Evolutionary conservation across 92 coral and sea anemone species (phyloP), one percentile per base, ranked within the genome.

Genomic region (Siderastrea siderea): DNA sequence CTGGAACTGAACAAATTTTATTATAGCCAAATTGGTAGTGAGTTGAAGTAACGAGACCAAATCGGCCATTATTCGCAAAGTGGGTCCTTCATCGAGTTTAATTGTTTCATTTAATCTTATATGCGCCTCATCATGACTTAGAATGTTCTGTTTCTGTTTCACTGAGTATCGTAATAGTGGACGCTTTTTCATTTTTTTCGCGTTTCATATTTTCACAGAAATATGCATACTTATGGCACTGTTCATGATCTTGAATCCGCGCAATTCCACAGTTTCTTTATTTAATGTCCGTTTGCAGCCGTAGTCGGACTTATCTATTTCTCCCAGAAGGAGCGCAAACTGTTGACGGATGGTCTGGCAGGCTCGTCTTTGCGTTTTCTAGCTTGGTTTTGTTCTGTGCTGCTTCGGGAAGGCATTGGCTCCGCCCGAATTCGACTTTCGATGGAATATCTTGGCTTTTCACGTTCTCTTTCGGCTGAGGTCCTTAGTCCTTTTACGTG

Each of bases 401-500:
- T 53, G 26, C 51, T 52, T 16, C 17, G 86, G 53, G 43, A 69
- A 38, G 48, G 1, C 5, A 52, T 38, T 69, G 68, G 68, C 58
- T 70, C 78, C 6, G 68, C 58, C 9, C 47, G 77, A 57, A 68
- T 43, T 62, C 87, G 71, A 60, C 63, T 43, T 1, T 84, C 80
- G 49, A 73, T 74, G n/a, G 80, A 19, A 44, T 84, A 74, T 38
- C 73, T 73, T 10, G 74, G 44, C 49, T 63, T 84, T 49, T 84
- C 74, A 38, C 74, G 72, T 6, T 66, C 72, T 38, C 44, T 50
- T 15, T 82, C 88, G 49, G 78, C 47, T 15, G 81, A 74, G 6
- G 71, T 73, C 16, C 69, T 57, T 6, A 91, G 63, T 17, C 90
- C 85, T 62, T 54, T 79, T 11, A 92, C 95, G 64, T 92, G 95